Evolutionary conservation across 2,888 invertebrate genomes (phyloP).

Genomic region (Drosophila kambysellisi): DNA sequence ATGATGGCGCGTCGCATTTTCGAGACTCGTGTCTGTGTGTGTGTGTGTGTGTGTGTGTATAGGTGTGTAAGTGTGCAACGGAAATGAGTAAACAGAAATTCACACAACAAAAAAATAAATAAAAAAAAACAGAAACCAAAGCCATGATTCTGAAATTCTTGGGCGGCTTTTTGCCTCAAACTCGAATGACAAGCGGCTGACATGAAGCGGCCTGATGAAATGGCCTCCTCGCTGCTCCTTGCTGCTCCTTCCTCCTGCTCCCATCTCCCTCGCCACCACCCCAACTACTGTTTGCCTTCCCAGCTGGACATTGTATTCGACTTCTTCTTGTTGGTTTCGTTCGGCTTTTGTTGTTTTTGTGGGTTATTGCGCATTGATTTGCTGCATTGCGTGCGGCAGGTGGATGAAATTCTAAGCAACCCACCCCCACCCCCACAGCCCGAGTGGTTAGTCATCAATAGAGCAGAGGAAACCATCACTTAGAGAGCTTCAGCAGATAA

Average conservation of each 20-base stretch:
- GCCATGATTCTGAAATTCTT: constrained; percentile 78
- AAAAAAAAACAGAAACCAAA: constrained; percentile 36
- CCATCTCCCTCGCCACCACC: no score
- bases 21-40: constrained; percentile 7
- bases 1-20: constrained; percentile 68
- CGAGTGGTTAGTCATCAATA: constrained; percentile 46
- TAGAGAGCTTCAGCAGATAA: constrained; percentile 20
- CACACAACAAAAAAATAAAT: constrained; percentile 14
- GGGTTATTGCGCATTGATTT: constrained; percentile 64
- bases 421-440: neutral
- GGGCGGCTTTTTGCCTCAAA: constrained; percentile 56
- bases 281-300: constrained; percentile 23
- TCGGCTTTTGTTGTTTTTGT: constrained; percentile 7
- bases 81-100: constrained; percentile 74
- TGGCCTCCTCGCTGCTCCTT: constrained; percentile 22
- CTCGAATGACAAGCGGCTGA: constrained; percentile 73
- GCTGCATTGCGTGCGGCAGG: constrained; percentile 59
- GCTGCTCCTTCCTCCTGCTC: neutral
- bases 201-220: constrained; percentile 52
- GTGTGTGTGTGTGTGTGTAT: constrained; percentile 6
- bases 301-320: constrained; percentile 42
- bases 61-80: constrained; percentile 57
- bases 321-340: constrained; percentile 4
- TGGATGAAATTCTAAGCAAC: constrained; percentile 37
- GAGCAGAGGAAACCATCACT: constrained; percentile 17